phyloP scores from a whole-genome alignment of 2,888 invertebrate genomes.

The Ectemnius lituratus region DNA sequence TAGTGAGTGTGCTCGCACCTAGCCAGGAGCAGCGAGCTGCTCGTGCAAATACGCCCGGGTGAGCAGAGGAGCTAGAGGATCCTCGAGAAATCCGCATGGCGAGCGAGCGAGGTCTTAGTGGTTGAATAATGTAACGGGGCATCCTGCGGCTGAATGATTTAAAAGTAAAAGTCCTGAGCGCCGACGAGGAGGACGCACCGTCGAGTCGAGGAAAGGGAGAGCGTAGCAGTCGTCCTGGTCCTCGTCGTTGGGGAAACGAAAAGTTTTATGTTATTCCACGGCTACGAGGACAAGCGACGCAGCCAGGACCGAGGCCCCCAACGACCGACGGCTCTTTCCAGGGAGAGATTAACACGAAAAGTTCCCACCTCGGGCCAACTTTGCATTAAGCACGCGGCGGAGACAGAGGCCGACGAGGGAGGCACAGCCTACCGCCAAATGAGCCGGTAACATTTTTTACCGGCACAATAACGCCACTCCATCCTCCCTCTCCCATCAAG shows the following conservation, averaged over 20 bases:
- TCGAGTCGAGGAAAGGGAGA: slow-evolving; percentile 39
- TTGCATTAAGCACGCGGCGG: slow-evolving; percentile 43
- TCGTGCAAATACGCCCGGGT: slow-evolving; percentile 37
- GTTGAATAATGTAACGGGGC: slow-evolving; percentile 73
- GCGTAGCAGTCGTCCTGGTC: slow-evolving; percentile 13
- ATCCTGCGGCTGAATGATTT: slow-evolving; percentile 72
- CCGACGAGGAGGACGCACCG: slow-evolving; percentile 25
- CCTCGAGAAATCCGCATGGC: slow-evolving; percentile 62
- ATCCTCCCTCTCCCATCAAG: slow-evolving; percentile 14
- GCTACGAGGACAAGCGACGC: too few relatives aligned
- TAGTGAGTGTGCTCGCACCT: background rate
- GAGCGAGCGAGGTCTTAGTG: slow-evolving; percentile 61
- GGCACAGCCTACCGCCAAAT: slow-evolving; percentile 39
- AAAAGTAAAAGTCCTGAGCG: slow-evolving; percentile 72
- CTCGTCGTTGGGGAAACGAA: slow-evolving; percentile 48
- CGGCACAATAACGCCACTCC: slow-evolving; percentile 39
- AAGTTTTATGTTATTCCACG: slow-evolving; percentile 63
- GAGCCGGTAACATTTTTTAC: slow-evolving; percentile 53
- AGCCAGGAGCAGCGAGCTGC: slow-evolving; percentile 19
- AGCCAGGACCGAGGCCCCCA: too few relatives aligned
- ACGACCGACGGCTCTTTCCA: slow-evolving; percentile 49
- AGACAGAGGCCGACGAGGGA: too few relatives aligned
- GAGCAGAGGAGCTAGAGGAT: slow-evolving; percentile 39
- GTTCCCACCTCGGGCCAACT: slow-evolving; percentile 58
- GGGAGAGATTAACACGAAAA: slow-evolving; percentile 69